Percentiles rank a stretch among this genome's conserved stretches.
Evolutionary conservation across 2,888 invertebrate species (phyloP).

Genomic region (Netelia virgata): DNA sequence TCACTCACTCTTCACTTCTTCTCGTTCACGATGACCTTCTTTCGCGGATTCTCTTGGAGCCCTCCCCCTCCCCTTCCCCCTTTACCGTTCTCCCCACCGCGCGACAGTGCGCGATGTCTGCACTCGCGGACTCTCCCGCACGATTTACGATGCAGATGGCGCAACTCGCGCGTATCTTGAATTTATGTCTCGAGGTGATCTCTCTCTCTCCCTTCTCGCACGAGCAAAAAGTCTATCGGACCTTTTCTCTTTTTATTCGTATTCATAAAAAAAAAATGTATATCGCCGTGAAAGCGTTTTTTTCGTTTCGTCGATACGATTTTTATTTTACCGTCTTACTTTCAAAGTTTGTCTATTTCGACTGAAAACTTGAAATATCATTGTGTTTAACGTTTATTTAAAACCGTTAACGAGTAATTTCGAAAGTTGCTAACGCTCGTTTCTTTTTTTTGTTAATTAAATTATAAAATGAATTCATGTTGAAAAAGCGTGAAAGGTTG

Average conservation of each 20-base stretch:
- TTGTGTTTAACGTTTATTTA: too few relatives aligned
- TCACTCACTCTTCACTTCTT: constrained; percentile 48
- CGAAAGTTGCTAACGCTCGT: too few relatives aligned
- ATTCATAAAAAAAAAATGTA: constrained; percentile 53
- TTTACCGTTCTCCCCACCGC: neutral
- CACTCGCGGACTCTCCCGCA: constrained; percentile 31
- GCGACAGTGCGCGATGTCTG: constrained; percentile 11
- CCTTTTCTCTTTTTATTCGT: constrained; percentile 51
- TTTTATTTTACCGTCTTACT: neutral
- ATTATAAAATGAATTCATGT: neutral
- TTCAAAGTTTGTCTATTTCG: neutral
- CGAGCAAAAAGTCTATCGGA: constrained; percentile 44
- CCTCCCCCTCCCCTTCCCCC: neutral
- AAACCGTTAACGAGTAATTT: too few relatives aligned
- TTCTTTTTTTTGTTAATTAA: too few relatives aligned
- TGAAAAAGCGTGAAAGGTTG: neutral
- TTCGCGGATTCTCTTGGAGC: constrained; percentile 45
- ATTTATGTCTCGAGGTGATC: constrained; percentile 60
- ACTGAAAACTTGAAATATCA: too few relatives aligned
- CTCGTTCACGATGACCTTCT: constrained; percentile 58
- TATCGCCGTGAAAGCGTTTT: constrained; percentile 29
- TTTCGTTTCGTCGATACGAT: constrained; percentile 6
- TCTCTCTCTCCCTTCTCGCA: constrained; percentile 14
- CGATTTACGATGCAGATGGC: constrained; percentile 68
- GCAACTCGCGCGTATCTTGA: constrained; percentile 50